Conservation (phyloP, 2,113 vertebrate species). For the Coptodon rendalli region DNA sequence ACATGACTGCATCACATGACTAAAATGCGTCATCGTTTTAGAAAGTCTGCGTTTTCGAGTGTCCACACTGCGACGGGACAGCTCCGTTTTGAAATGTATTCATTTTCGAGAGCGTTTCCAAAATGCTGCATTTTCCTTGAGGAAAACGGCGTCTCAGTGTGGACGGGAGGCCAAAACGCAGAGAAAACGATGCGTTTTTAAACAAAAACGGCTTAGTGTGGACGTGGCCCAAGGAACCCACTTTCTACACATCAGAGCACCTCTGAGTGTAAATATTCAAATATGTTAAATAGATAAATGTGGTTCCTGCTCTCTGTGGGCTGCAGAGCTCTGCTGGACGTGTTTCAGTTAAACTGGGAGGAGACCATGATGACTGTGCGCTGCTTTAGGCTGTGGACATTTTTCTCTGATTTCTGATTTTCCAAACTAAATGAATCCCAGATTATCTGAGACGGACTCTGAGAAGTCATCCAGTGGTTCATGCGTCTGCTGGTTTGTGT, state of each 20-base stretch:
- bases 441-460: background rate
- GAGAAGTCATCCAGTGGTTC: background rate
- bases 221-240: background rate
- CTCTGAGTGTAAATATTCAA: background rate
- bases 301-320: background rate
- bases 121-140: accelerated
- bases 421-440: background rate
- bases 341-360: background rate
- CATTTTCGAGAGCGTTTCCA: background rate
- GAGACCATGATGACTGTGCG: background rate
- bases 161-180: background rate
- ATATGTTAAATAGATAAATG: background rate
- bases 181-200: no score
- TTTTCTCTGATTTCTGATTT: background rate
- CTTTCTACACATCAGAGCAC: background rate
- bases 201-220: background rate
- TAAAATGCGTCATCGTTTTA: background rate
- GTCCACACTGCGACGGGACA: background rate
- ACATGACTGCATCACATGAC: background rate
- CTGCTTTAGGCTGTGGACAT: background rate
- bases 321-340: background rate
- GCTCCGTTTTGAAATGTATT: accelerated
- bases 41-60: background rate
- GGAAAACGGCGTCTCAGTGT: background rate
- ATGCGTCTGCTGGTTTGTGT: background rate